Evolutionary conservation across 2,113 vertebrate genomes (phyloP).

Genomic region (Fregetta grallaria): DNA sequence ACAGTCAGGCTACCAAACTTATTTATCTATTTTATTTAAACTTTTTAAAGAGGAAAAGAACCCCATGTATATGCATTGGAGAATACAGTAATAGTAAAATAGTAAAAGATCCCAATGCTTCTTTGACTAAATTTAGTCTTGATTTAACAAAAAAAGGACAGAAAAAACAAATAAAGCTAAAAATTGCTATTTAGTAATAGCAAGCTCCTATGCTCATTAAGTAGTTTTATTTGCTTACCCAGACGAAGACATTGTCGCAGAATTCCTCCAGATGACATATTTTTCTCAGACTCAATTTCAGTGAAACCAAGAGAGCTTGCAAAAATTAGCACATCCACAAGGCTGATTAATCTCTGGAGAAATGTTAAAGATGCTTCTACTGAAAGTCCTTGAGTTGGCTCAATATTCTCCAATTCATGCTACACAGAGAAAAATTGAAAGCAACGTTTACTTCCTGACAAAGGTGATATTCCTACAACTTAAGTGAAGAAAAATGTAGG

Average conservation of each 20-base stretch:
- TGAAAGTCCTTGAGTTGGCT: constrained; percentile 91
- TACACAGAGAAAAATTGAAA: constrained; percentile 58
- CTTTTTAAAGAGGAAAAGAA: background rate
- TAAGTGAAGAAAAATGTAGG: background rate
- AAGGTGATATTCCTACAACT: background rate
- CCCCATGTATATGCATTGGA: background rate
- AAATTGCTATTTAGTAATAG: background rate
- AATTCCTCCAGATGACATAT: constrained; percentile 97
- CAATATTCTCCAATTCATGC: constrained; percentile 95
- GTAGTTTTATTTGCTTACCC: constrained; percentile 73
- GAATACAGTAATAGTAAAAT: background rate
- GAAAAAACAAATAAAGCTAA: background rate
- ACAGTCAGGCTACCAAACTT: background rate
- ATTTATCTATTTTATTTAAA: background rate
- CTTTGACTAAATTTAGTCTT: background rate
- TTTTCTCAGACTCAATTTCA: constrained; percentile 98
- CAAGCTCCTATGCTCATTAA: background rate
- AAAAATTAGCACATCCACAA: constrained; percentile 95
- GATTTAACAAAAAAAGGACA: background rate
- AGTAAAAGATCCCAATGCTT: background rate
- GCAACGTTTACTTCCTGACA: constrained; percentile 3
- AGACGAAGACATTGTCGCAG: constrained; percentile 94
- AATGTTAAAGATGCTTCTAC: constrained; percentile 91
- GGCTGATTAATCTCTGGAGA: constrained; percentile 90
- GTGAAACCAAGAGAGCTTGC: constrained; percentile 96